Conservation (phyloP, 2,888 invertebrate genomes). For the Gymnocheta viridis region DNA sequence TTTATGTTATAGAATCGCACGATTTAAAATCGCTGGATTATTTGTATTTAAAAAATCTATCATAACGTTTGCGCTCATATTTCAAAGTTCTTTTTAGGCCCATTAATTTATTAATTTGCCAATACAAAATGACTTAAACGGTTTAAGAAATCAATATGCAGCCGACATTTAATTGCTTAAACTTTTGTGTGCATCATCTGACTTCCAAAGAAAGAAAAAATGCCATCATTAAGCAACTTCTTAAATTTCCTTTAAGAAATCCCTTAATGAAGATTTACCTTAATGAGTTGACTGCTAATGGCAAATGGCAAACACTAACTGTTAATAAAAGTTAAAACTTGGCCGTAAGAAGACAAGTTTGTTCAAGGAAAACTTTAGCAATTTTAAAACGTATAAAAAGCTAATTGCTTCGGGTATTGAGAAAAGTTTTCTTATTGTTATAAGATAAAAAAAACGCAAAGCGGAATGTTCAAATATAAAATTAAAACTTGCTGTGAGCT, state of each 20-base stretch:
- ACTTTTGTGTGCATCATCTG: background rate
- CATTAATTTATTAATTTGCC: slow-evolving; percentile 8
- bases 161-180: slow-evolving; percentile 16
- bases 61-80: slow-evolving; percentile 23
- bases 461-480: slow-evolving; percentile 51
- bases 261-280: slow-evolving; percentile 66
- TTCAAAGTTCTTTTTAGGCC: background rate
- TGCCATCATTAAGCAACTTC: slow-evolving; percentile 2
- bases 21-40: no score
- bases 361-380: slow-evolving; percentile 74
- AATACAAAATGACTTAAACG: slow-evolving; percentile 1
- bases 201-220: background rate
- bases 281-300: slow-evolving; percentile 60
- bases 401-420: slow-evolving; percentile 52
- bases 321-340: slow-evolving; percentile 51
- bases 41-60: slow-evolving; percentile 8
- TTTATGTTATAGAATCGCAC: no score
- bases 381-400: slow-evolving; percentile 73
- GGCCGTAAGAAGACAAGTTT: slow-evolving; percentile 30
- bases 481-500: slow-evolving; percentile 40
- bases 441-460: slow-evolving; percentile 1
- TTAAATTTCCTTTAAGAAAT: slow-evolving; percentile 45
- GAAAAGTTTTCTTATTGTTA: slow-evolving; percentile 47
- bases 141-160: background rate
- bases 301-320: slow-evolving; percentile 58